Percentiles rank a stretch among this genome's conserved stretches.
These are phyloP conservation scores for Drosophila tani DNA, from an alignment of 1,140 invertebrate genomes.

Conservation along the genomic window DNA sequence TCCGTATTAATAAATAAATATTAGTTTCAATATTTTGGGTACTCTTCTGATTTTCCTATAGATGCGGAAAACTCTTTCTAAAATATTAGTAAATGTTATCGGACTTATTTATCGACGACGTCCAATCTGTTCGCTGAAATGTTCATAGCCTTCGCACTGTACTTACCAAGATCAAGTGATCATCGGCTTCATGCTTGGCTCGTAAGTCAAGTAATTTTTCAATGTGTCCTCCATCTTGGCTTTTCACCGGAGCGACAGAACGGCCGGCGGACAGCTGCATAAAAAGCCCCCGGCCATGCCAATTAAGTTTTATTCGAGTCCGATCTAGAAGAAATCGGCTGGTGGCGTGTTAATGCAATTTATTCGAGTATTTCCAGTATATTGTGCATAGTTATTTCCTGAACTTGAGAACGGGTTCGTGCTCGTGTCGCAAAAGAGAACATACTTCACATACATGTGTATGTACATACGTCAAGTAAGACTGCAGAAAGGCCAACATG, in stretches of 20 bases:
- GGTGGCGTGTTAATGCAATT: slow-evolving; percentile 53
- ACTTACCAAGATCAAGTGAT: slow-evolving; percentile 21
- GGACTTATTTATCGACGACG: neutral
- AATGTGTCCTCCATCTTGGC: slow-evolving; percentile 24
- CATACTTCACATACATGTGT: slow-evolving; percentile 7
- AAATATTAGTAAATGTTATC: neutral
- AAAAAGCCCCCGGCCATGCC: slow-evolving; percentile 18
- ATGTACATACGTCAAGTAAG: slow-evolving; percentile 13
- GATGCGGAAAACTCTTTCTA: too few relatives aligned
- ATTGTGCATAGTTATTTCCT: slow-evolving; percentile 70
- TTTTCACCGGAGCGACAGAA: slow-evolving; percentile 37
- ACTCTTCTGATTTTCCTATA: too few relatives aligned
- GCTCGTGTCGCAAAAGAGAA: slow-evolving; percentile 16
- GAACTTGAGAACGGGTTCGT: slow-evolving; percentile 77
- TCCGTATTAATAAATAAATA: too few relatives aligned
- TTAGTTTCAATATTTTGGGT: too few relatives aligned
- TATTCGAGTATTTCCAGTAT: slow-evolving; percentile 61
- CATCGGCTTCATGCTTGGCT: slow-evolving; percentile 13
- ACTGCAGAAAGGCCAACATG: slow-evolving; percentile 50
- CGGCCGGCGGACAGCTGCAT: slow-evolving; percentile 11
- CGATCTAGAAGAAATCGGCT: slow-evolving; percentile 58
- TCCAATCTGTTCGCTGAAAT: neutral
- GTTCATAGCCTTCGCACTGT: neutral
- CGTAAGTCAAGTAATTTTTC: slow-evolving; percentile 17
- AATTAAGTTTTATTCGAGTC: slow-evolving; percentile 43